A percentile compares a stretch with the other conserved stretches of the same genome.
phyloP scores from a whole-genome alignment of 2,113 vertebrate genomes.

The Neolamprologus variostigma region DNA sequence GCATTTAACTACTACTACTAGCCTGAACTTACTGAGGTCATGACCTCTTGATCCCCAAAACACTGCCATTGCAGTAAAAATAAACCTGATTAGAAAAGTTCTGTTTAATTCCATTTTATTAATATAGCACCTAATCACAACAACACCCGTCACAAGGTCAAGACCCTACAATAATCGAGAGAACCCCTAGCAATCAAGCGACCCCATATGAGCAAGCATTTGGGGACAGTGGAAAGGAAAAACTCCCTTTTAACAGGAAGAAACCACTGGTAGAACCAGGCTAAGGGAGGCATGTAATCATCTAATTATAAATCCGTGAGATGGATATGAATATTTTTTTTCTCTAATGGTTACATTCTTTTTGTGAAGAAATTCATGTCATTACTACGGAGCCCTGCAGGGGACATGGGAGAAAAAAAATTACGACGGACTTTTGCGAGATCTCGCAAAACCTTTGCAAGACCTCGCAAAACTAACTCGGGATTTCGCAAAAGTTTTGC shows the following conservation, averaged over 20 bases:
- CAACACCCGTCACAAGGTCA: not conserved
- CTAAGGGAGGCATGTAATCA: too few relatives aligned
- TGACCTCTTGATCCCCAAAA: not conserved
- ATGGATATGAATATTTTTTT: too few relatives aligned
- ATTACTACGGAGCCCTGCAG: too few relatives aligned
- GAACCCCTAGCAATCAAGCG: not conserved
- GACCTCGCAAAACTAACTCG: too few relatives aligned
- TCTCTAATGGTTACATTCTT: too few relatives aligned
- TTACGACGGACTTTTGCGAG: too few relatives aligned
- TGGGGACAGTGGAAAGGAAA: not conserved
- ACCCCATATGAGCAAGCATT: not conserved
- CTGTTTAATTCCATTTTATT: not conserved
- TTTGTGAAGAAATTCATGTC: too few relatives aligned
- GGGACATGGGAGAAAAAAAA: too few relatives aligned
- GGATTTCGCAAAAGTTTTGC: too few relatives aligned
- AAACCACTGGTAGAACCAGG: too few relatives aligned
- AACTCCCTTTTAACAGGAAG: not conserved
- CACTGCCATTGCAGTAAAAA: not conserved
- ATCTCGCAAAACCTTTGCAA: too few relatives aligned
- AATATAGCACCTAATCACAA: not conserved
- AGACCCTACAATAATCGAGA: not conserved
- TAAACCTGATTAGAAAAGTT: not conserved
- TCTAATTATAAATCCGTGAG: too few relatives aligned
- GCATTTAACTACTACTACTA: not conserved
- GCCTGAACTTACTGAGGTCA: not conserved